These are phyloP conservation scores for Hypocryptadius cinnamomeus DNA, from an alignment of 2,113 vertebrate species.

Conservation along the genomic window DNA sequence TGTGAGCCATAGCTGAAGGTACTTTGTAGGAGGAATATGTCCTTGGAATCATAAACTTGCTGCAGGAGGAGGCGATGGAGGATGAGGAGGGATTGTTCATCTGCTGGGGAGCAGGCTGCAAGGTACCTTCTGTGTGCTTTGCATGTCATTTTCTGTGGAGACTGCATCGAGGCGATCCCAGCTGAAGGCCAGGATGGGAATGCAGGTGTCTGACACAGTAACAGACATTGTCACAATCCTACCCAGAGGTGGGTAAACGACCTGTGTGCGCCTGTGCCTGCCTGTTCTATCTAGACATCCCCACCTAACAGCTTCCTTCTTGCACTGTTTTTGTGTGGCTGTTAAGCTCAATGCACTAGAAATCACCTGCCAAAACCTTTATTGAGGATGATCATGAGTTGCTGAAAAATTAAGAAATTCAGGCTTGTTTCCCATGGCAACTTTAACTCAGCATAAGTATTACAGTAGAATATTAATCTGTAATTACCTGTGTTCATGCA, in stretches of 20 bases:
- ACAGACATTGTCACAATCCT: background rate
- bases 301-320: background rate
- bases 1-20: background rate
- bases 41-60: background rate
- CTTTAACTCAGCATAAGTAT: conserved; percentile 3
- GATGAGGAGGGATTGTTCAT: background rate
- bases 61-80: background rate
- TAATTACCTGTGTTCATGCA: conserved; percentile 30
- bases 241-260: background rate
- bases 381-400: background rate
- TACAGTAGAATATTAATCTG: conserved; percentile 38
- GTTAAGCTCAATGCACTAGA: background rate
- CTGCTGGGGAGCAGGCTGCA: background rate
- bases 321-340: background rate
- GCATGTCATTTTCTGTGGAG: rapidly evolving
- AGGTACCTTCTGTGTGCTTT: background rate
- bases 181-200: background rate
- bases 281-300: background rate
- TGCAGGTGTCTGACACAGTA: background rate
- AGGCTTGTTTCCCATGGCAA: conserved; percentile 47
- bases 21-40: background rate
- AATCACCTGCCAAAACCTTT: conserved; percentile 37
- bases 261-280: background rate
- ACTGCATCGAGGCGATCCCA: background rate
- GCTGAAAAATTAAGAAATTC: conserved; percentile 42